phyloP scores from a whole-genome alignment of 1,140 invertebrate genomes.

The Tetraneura akinire region DNA sequence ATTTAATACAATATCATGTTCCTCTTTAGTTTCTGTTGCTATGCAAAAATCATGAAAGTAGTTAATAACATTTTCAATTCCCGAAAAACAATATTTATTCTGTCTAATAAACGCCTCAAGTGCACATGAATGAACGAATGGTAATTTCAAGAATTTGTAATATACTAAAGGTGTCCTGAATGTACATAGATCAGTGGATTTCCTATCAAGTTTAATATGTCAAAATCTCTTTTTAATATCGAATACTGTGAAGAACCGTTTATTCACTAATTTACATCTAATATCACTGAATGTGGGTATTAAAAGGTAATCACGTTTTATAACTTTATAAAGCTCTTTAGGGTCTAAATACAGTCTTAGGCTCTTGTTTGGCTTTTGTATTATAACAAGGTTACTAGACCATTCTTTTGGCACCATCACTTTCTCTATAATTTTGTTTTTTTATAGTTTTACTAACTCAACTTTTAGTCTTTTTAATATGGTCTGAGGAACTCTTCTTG shows the following conservation, averaged over 20 bases:
- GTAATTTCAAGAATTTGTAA: conserved; percentile 52
- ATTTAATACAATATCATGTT: conserved; percentile 57
- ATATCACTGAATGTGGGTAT: conserved; percentile 52
- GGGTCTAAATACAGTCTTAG: conserved; percentile 59
- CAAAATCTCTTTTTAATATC: conserved; percentile 46
- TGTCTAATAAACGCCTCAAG: conserved; percentile 13
- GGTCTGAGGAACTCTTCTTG: conserved; percentile 54
- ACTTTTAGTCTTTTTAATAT: conserved; percentile 53
- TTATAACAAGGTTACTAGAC: conserved; percentile 58
- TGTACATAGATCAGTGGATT: conserved; percentile 1
- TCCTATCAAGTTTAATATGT: background rate
- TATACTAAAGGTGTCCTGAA: conserved; percentile 16
- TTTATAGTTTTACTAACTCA: too few species aligned
- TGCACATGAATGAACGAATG: conserved; percentile 41
- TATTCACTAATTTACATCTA: conserved; percentile 45
- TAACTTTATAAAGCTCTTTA: conserved; percentile 52
- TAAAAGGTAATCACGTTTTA: conserved; percentile 41
- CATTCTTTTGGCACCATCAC: conserved; percentile 55
- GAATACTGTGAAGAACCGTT: conserved; percentile 51
- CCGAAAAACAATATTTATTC: background rate
- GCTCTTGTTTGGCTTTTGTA: conserved; percentile 57
- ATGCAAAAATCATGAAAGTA: conserved; percentile 53
- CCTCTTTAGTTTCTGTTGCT: conserved; percentile 54
- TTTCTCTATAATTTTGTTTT: conserved; percentile 53
- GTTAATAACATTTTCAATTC: background rate